Conservation (phyloP, 2,113 vertebrate species). For the Triplophysa siluroides region DNA sequence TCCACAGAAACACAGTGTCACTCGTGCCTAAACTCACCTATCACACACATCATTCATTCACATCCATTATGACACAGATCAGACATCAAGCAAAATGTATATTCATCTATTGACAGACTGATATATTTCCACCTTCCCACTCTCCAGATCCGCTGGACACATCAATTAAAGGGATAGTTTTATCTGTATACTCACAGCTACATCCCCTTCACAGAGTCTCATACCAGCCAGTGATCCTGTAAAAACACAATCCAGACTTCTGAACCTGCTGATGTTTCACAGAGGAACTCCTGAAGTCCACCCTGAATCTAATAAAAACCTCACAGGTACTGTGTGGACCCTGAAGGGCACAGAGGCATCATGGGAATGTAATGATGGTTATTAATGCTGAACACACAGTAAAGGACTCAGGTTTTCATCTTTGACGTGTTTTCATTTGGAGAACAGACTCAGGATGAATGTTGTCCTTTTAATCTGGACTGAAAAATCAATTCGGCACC, state of each 20-base stretch:
- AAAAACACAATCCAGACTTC: slow-evolving; percentile 26
- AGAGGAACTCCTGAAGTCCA: not conserved
- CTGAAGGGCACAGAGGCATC: no score
- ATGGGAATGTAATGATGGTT: not conserved
- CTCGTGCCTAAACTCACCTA: slow-evolving; percentile 93
- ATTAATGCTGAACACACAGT: not conserved
- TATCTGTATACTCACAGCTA: slow-evolving; percentile 81
- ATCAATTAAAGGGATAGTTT: no score
- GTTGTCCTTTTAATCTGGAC: no score
- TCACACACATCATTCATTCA: not conserved
- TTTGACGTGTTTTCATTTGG: slow-evolving; percentile 25
- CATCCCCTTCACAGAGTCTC: slow-evolving; percentile 88
- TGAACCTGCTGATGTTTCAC: not conserved
- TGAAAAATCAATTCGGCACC: slow-evolving; percentile 24
- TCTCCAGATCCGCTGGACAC: no score
- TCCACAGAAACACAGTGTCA: slow-evolving; percentile 93
- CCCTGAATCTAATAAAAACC: not conserved
- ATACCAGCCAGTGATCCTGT: slow-evolving; percentile 93
- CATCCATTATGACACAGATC: no score
- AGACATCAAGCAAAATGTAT: no score
- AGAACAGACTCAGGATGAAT: no score
- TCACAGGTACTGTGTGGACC: no score
- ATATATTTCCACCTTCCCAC: no score
- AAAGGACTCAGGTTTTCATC: slow-evolving; percentile 38
- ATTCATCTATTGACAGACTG: not conserved